Conservation (phyloP, 2,113 vertebrate species). For the Triplophysa dalaica region DNA sequence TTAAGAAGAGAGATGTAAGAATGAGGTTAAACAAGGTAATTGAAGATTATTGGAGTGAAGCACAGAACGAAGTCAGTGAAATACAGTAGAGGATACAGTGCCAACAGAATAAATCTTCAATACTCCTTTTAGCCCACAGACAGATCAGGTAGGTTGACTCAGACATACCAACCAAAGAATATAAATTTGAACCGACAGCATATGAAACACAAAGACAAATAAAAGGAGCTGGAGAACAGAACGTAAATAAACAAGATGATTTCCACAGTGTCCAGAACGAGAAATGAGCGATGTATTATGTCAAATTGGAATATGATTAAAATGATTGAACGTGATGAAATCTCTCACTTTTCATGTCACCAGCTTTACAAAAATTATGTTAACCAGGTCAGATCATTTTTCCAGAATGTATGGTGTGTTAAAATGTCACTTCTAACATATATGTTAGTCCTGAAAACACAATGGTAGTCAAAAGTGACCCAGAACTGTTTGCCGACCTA, state of each 20-base stretch:
- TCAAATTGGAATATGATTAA: not conserved
- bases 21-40: not conserved
- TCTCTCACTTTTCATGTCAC: conserved; percentile 22
- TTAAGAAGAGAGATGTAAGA: not conserved
- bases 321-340: not conserved
- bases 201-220: conserved; percentile 31
- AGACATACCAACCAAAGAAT: conserved; percentile 9
- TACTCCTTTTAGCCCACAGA: not conserved
- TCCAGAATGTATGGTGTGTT: no score
- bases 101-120: not conserved
- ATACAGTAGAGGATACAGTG: conserved; percentile 3
- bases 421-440: no score
- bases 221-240: conserved; percentile 23
- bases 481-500: no score
- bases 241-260: conserved; percentile 33
- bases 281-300: not conserved
- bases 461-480: no score
- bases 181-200: conserved; percentile 13
- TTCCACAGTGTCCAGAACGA: not conserved
- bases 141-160: conserved; percentile 9
- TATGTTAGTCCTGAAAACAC: no score
- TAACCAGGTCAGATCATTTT: no score
- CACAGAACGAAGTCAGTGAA: not conserved
- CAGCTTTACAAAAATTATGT: conserved; percentile 9
- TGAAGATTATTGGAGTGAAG: conserved; percentile 18